Conservation (phyloP, 2,113 vertebrate species). For the Toxotes jaculatrix region DNA sequence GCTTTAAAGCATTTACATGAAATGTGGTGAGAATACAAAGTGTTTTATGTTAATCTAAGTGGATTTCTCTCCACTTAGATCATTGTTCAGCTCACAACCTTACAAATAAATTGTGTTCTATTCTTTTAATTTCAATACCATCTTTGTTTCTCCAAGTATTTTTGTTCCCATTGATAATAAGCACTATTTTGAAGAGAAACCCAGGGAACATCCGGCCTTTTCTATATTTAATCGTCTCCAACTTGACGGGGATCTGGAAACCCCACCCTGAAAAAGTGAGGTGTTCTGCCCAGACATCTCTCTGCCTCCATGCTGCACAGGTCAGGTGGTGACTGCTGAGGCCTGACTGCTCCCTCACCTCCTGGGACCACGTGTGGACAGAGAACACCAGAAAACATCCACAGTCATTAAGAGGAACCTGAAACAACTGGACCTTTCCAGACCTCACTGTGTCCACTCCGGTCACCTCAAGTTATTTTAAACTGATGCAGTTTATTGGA, state of each 20-base stretch:
- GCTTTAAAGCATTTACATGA: not conserved
- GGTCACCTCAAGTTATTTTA: no score
- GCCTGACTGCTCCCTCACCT: not conserved
- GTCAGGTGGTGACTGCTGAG: constrained; percentile 44
- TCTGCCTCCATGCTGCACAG: constrained; percentile 38
- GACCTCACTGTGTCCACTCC: not conserved
- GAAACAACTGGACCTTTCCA: not conserved
- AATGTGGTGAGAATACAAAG: not conserved
- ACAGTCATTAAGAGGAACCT: not conserved
- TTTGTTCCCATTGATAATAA: not conserved
- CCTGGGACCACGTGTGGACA: constrained; percentile 12
- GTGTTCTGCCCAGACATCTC: constrained; percentile 63
- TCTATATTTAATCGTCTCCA: fast-evolving
- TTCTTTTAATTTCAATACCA: not conserved
- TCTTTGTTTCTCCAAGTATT: not conserved
- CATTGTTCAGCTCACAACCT: not conserved
- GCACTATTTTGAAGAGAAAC: constrained; percentile 56
- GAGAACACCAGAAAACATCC: not conserved
- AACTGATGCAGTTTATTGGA: not conserved
- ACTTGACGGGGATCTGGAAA: constrained; percentile 51
- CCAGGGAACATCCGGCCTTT: not conserved
- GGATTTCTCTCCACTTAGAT: no score
- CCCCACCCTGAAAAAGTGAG: constrained; percentile 76
- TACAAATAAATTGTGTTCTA: not conserved
- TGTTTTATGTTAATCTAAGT: no score